These are phyloP conservation scores for Argya squamiceps DNA, from an alignment of 2,797 vertebrate genomes.

Conservation along the genomic window DNA sequence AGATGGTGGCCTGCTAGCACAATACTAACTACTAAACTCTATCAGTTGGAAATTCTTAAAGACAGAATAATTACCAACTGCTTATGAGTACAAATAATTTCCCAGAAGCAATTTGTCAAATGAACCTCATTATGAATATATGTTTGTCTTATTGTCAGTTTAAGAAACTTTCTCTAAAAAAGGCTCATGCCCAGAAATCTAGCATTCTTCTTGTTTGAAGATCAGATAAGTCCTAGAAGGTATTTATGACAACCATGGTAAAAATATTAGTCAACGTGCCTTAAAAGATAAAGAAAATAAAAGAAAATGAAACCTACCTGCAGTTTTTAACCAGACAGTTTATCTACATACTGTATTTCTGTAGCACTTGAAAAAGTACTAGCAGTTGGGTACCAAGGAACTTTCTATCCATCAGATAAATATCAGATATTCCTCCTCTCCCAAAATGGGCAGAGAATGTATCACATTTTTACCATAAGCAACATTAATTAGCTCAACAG, in stretches of 20 bases:
- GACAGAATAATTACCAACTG: not conserved
- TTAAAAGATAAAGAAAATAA: not conserved
- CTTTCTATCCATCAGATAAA: not conserved
- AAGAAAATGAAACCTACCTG: not conserved
- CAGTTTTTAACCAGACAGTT: not conserved
- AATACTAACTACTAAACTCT: not conserved
- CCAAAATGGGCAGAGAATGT: not conserved
- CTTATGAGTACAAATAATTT: not conserved
- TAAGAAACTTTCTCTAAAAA: not conserved
- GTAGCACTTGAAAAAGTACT: not conserved
- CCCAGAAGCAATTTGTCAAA: not conserved
- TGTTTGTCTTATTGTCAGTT: not conserved
- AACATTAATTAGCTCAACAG: not conserved
- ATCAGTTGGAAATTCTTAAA: not conserved
- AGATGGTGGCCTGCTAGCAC: not conserved
- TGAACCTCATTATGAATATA: not conserved
- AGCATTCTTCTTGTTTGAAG: not conserved
- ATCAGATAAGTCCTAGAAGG: not conserved
- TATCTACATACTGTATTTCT: not conserved
- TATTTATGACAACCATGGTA: not conserved
- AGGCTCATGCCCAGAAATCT: not conserved
- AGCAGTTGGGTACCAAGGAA: not conserved
- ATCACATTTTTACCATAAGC: not conserved
- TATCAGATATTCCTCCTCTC: not conserved
- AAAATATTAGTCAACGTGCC: not conserved